phyloP scores from a whole-genome alignment of 2,888 invertebrate species.

The Plebejus argus region DNA sequence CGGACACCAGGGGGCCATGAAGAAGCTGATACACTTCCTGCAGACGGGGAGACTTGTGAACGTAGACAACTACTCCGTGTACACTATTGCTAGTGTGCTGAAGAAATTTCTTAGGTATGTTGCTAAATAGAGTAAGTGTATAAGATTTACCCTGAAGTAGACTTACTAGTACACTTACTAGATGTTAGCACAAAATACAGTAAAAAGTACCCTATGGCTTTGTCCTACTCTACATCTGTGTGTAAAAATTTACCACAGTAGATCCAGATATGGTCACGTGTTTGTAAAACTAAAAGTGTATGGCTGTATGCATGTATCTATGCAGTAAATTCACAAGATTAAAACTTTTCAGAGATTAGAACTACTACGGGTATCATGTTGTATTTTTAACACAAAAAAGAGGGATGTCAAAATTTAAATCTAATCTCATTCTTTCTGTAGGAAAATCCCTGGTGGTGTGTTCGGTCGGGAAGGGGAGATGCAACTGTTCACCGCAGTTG shows the following conservation, averaged over 20 bases:
- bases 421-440: conserved; percentile 43
- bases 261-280: no score
- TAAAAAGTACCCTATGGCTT: no score
- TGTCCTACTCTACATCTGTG: no score
- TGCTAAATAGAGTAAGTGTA: conserved; percentile 34
- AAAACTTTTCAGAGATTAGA: not conserved
- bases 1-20: conserved; percentile 97
- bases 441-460: conserved; percentile 97
- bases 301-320: no score
- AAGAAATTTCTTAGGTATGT: conserved; percentile 93
- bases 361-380: not conserved
- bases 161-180: no score
- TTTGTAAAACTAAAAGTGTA: no score
- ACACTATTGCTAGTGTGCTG: conserved; percentile 98
- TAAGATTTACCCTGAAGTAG: no score
- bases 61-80: conserved; percentile 97
- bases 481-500: conserved; percentile 93
- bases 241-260: no score
- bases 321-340: no score
- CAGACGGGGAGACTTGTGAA: conserved; percentile 94
- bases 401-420: not conserved
- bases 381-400: not conserved
- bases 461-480: conserved; percentile 96
- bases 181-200: no score
- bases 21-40: conserved; percentile 94